A percentile compares a stretch with the other conserved stretches of the same genome.
phyloP scores from a whole-genome alignment of 2,888 invertebrate species.

The Thalpophila matura region DNA sequence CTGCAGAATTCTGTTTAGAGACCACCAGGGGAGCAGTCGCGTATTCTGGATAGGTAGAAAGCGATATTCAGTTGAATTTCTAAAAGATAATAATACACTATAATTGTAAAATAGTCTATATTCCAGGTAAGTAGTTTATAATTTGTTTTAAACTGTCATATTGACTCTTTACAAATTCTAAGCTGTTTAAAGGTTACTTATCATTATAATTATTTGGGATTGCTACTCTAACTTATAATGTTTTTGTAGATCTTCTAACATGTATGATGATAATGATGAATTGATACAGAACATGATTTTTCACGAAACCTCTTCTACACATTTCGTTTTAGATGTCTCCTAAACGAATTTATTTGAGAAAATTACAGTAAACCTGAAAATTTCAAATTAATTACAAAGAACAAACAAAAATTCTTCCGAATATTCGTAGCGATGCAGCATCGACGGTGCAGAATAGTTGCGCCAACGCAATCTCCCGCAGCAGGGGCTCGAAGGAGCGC shows the following conservation, averaged over 20 bases:
- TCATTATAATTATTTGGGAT: too few relatives aligned
- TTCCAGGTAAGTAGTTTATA: too few relatives aligned
- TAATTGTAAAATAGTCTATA: too few relatives aligned
- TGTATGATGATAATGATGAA: too few relatives aligned
- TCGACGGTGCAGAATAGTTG: conserved; percentile 44
- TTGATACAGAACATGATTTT: too few relatives aligned
- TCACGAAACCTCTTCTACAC: neutral
- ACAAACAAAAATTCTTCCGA: neutral
- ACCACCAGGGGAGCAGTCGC: conserved; percentile 61
- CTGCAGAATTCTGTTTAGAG: conserved; percentile 56
- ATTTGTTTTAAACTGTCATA: too few relatives aligned
- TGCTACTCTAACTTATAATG: too few relatives aligned
- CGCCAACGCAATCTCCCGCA: conserved; percentile 62
- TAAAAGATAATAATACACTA: too few relatives aligned
- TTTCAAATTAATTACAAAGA: neutral
- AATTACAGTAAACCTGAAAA: neutral
- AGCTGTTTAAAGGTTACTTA: too few relatives aligned
- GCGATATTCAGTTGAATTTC: neutral
- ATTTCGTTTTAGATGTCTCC: neutral
- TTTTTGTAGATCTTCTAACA: too few relatives aligned
- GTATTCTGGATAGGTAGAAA: conserved; percentile 57
- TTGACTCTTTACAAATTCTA: too few relatives aligned
- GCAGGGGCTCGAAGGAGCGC: conserved; percentile 68
- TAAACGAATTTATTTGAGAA: neutral
- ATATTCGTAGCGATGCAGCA: conserved; percentile 26